A percentile compares a stretch with the other conserved stretches of the same genome.
phyloP scores from a whole-genome alignment of 2,888 invertebrate genomes.

The Labia minor region DNA sequence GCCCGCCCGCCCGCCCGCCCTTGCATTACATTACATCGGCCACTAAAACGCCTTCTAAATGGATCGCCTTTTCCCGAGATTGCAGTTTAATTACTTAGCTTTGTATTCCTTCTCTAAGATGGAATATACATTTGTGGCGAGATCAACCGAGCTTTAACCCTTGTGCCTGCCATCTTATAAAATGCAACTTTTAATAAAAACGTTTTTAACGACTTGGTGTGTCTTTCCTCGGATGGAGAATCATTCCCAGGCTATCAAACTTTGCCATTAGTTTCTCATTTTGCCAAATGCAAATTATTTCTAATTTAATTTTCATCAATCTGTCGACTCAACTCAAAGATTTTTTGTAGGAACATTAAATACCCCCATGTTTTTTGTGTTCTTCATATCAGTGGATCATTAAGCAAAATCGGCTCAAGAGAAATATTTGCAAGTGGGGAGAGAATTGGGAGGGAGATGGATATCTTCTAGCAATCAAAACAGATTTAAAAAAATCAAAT shows the following conservation, averaged over 20 bases:
- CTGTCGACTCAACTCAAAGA: neutral
- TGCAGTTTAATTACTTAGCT: slow-evolving; percentile 13
- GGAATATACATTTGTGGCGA: neutral
- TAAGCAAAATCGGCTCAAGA: neutral
- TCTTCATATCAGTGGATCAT: neutral
- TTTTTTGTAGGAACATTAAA: neutral
- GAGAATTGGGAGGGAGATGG: too few relatives aligned
- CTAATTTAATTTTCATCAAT: slow-evolving; percentile 13
- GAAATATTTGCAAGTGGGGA: too few relatives aligned
- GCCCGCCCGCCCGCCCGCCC: too few relatives aligned
- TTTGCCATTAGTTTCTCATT: slow-evolving; percentile 4
- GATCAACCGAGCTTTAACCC: neutral
- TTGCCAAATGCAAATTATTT: slow-evolving; percentile 7
- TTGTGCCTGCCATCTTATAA: too few relatives aligned
- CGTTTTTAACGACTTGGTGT: neutral
- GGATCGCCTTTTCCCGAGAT: neutral
- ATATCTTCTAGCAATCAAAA: too few relatives aligned
- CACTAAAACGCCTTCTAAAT: neutral
- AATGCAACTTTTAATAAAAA: neutral
- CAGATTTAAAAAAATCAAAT: neutral
- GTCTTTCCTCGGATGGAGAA: neutral
- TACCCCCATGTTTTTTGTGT: neutral
- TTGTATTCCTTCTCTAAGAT: neutral
- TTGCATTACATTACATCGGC: neutral
- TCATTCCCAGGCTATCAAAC: slow-evolving; percentile 7